Conservation (phyloP, 2,888 invertebrate species). For the Sesia apiformis region DNA sequence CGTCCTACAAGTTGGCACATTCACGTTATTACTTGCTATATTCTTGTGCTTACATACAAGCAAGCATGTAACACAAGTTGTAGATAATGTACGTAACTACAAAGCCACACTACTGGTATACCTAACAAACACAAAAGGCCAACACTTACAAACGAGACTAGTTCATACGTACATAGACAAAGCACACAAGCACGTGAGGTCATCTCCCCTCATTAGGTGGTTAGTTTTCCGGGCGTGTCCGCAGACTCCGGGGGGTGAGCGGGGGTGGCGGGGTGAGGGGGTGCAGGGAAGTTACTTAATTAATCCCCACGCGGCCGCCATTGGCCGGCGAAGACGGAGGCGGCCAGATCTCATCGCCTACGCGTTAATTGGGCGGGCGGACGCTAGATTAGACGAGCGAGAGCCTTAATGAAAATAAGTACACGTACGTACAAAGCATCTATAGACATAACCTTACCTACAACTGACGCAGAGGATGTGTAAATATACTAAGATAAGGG, state of each 20-base stretch:
- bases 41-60: too few species aligned
- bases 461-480: too few species aligned
- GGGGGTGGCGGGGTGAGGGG: slow-evolving; percentile 28
- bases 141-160: slow-evolving; percentile 50
- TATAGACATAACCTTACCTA: too few species aligned
- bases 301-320: slow-evolving; percentile 71
- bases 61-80: too few species aligned
- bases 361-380: slow-evolving; percentile 71
- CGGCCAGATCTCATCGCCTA: slow-evolving; percentile 57
- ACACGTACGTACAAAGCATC: slow-evolving; percentile 38
- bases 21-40: too few species aligned
- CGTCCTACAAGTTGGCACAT: too few species aligned
- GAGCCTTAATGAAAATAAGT: not conserved
- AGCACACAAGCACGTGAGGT: slow-evolving; percentile 70
- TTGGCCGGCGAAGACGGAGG: slow-evolving; percentile 48
- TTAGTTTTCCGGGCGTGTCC: slow-evolving; percentile 75
- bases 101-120: slow-evolving; percentile 15
- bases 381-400: slow-evolving; percentile 13
- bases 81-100: too few species aligned
- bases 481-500: too few species aligned
- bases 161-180: slow-evolving; percentile 59
- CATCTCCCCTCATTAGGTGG: slow-evolving; percentile 75
- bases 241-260: slow-evolving; percentile 61
- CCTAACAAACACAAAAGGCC: slow-evolving; percentile 58
- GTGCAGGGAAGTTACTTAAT: slow-evolving; percentile 67